These are phyloP conservation scores for Argyrosomus japonicus DNA, from an alignment of 2,113 vertebrate species.

Conservation along the genomic window DNA sequence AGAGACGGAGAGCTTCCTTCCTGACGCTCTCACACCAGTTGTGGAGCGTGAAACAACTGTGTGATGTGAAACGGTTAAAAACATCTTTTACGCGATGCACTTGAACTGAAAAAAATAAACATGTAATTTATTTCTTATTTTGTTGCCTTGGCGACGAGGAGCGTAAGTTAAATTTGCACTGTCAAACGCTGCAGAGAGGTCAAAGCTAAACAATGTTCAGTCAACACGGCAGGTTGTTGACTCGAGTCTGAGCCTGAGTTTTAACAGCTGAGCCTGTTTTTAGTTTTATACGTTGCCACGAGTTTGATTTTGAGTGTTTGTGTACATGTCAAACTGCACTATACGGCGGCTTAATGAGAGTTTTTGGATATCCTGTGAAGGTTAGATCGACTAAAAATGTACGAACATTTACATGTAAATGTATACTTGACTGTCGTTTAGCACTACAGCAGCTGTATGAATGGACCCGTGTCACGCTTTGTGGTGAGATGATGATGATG, in stretches of 20 bases:
- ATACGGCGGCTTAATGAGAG: neutral
- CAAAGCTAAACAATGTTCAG: neutral
- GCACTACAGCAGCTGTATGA: conserved; percentile 4
- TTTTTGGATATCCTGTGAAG: neutral
- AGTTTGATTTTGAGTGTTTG: neutral
- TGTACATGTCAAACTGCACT: conserved; percentile 10
- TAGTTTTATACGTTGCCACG: too few relatives aligned
- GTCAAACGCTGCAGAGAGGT: neutral
- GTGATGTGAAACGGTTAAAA: conserved; percentile 38
- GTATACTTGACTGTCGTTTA: conserved; percentile 6
- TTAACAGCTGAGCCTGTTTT: neutral
- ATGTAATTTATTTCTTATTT: neutral
- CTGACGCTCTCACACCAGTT: neutral
- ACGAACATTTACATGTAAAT: neutral
- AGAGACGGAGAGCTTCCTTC: conserved; percentile 60
- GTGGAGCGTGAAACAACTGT: conserved; percentile 73
- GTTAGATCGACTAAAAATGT: neutral
- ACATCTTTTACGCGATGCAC: neutral
- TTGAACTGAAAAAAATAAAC: neutral
- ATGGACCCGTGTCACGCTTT: neutral
- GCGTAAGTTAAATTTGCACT: neutral
- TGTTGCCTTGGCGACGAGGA: neutral
- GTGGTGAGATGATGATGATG: neutral
- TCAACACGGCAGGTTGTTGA: neutral
- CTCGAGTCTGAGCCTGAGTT: too few relatives aligned